These are phyloP conservation scores for Neotoxoptera formosana DNA, from an alignment of 1,140 invertebrate species.

Conservation along the genomic window DNA sequence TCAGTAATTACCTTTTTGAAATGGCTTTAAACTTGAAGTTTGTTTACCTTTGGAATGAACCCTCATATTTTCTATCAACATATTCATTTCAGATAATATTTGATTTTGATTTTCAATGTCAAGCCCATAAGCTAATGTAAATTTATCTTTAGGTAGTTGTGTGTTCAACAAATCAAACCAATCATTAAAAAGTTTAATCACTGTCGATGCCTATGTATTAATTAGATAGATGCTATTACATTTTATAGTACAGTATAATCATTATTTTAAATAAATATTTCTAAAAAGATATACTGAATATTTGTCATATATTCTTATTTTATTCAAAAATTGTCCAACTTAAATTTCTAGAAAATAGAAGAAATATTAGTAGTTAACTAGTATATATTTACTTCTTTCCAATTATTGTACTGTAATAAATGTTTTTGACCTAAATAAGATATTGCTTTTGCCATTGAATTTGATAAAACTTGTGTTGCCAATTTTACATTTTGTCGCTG, in stretches of 20 bases:
- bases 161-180: not conserved
- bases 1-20: constrained; percentile 3
- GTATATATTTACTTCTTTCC: constrained; percentile 18
- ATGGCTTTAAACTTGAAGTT: constrained; percentile 5
- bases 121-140: not conserved
- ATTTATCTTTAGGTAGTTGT: constrained; percentile 4
- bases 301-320: no score
- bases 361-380: not conserved
- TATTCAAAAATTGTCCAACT: no score
- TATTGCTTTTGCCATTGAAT: constrained; percentile 2
- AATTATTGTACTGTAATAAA: not conserved
- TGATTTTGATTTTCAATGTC: not conserved
- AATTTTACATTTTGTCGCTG: constrained; percentile 8
- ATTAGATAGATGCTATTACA: not conserved
- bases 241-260: not conserved
- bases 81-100: not conserved
- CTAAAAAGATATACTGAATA: not conserved
- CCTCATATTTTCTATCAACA: not conserved
- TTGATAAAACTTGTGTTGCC: not conserved
- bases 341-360: not conserved
- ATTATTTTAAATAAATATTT: constrained; percentile 18
- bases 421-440: not conserved
- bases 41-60: not conserved
- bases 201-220: not conserved
- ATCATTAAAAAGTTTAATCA: not conserved